Percentiles rank a stretch among this genome's conserved stretches.
These are phyloP conservation scores for Ibidorhyncha struthersii DNA, from an alignment of 2,113 vertebrate genomes.

Conservation along the genomic window DNA sequence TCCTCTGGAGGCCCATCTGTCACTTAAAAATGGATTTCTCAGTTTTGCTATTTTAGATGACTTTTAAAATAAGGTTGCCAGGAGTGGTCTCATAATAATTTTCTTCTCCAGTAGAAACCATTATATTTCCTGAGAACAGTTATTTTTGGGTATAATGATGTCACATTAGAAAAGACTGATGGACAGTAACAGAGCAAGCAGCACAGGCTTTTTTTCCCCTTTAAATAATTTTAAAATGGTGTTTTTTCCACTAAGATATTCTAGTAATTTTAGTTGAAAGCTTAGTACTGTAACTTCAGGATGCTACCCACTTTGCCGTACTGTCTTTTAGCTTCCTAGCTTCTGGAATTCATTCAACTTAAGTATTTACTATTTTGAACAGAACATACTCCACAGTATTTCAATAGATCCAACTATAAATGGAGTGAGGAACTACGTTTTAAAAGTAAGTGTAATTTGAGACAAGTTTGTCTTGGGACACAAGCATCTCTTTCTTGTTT, in stretches of 20 bases:
- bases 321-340: background rate
- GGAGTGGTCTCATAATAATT: background rate
- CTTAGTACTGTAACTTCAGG: background rate
- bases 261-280: background rate
- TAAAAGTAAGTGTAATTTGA: background rate
- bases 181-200: background rate
- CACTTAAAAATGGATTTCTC: background rate
- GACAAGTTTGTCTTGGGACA: background rate
- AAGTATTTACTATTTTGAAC: background rate
- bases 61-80: background rate
- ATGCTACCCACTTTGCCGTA: background rate
- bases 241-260: background rate
- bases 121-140: background rate
- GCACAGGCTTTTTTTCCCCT: no score
- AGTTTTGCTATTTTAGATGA: background rate
- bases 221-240: background rate
- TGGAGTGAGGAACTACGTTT: background rate
- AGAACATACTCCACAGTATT: background rate
- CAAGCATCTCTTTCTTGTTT: background rate
- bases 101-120: background rate
- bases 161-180: background rate
- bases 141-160: background rate
- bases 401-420: background rate
- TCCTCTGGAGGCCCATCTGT: background rate
- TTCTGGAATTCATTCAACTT: background rate